Evolutionary conservation across 2,888 invertebrate species (phyloP).

Genomic region (Hirtodrosophila trivittata): DNA sequence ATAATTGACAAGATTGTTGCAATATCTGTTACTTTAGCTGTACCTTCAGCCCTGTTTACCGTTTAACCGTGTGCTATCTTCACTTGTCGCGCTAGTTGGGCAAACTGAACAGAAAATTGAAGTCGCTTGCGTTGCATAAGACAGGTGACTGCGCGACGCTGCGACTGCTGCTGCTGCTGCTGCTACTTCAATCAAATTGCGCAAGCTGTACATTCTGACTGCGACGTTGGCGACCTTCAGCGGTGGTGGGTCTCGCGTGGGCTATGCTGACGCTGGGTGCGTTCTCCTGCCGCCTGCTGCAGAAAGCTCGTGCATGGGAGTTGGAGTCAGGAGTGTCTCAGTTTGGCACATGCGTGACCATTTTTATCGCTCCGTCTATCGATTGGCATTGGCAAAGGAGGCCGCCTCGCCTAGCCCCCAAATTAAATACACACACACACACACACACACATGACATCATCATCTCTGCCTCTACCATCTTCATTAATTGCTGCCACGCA

Average conservation of each 20-base stretch:
- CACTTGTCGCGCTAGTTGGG: constrained; percentile 65
- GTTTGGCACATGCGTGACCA: constrained; percentile 65
- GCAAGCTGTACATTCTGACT: constrained; percentile 61
- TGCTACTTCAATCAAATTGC: constrained; percentile 51
- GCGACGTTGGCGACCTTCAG: constrained; percentile 53
- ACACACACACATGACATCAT: constrained; percentile 43
- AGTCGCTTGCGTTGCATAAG: constrained; percentile 68
- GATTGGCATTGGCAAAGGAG: constrained; percentile 60
- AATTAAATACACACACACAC: constrained; percentile 18
- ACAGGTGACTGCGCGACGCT: constrained; percentile 36
- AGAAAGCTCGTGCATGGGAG: constrained; percentile 44
- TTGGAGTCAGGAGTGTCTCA: constrained; percentile 57
- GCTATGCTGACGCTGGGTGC: constrained; percentile 39
- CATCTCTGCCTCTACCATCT: constrained; percentile 46
- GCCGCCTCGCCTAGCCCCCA: constrained; percentile 51
- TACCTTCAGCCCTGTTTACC: constrained; percentile 18
- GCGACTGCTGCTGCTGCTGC: constrained; percentile 6
- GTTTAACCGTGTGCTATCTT: constrained; percentile 60
- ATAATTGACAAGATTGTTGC: constrained; percentile 22
- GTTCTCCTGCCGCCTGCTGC: constrained; percentile 39
- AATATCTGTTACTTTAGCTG: constrained; percentile 6
- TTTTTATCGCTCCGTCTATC: constrained; percentile 57
- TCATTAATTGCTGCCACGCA: constrained; percentile 61
- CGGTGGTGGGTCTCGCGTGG: constrained; percentile 34
- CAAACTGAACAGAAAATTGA: constrained; percentile 63